Conservation (phyloP, 2,113 vertebrate species). For the Panthera leo region DNA sequence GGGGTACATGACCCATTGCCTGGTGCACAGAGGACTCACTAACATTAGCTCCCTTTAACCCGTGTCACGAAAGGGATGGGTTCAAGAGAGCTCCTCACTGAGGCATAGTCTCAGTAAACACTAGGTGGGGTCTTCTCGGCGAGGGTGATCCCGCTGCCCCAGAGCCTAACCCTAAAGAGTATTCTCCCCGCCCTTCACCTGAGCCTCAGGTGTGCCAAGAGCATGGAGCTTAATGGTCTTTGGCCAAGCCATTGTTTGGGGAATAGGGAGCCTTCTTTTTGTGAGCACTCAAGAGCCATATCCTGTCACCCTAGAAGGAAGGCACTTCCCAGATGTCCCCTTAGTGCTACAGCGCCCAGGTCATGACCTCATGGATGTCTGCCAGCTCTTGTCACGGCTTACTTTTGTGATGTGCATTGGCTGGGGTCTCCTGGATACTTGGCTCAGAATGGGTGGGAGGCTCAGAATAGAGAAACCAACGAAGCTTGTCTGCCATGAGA, state of each 20-base stretch:
- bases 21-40: not conserved
- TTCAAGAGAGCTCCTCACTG: not conserved
- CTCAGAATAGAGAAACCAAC: not conserved
- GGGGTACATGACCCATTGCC: not conserved
- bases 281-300: not conserved
- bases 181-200: not conserved
- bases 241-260: not conserved
- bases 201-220: not conserved
- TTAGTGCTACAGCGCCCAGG: not conserved
- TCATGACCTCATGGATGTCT: rapidly evolving
- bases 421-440: not conserved
- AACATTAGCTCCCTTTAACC: not conserved
- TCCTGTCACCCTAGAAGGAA: not conserved
- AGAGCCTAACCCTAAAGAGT: not conserved
- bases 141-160: not conserved
- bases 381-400: not conserved
- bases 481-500: not conserved
- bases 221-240: not conserved
- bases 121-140: not conserved
- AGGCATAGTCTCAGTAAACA: not conserved
- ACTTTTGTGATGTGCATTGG: not conserved
- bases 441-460: not conserved
- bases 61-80: not conserved
- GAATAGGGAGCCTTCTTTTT: not conserved
- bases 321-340: not conserved